Conservation (phyloP, 2,797 vertebrate species). For the Myoxocephalus aenaeus region DNA sequence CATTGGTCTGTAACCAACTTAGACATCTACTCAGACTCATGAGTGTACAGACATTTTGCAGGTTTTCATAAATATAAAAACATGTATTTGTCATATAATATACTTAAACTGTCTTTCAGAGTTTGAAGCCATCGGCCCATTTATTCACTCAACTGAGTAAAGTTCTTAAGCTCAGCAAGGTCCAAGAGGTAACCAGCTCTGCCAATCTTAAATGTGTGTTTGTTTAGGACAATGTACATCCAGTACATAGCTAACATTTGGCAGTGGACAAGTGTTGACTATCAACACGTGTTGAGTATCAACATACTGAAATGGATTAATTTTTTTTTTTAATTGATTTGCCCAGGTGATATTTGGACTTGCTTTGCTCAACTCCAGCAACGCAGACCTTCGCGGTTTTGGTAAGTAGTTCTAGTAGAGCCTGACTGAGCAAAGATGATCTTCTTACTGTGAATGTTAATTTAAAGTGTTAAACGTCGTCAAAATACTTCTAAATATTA, state of each 20-base stretch:
- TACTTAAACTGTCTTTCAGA: slow-evolving; percentile 83
- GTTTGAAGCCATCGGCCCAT: slow-evolving; percentile 98
- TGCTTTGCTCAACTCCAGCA: slow-evolving; percentile 96
- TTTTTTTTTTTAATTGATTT: slow-evolving; percentile 39
- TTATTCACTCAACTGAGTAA: slow-evolving; percentile 99
- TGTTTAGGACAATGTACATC: no score
- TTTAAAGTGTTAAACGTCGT: neutral
- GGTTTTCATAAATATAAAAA: neutral
- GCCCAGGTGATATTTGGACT: slow-evolving; percentile 98
- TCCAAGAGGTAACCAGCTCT: slow-evolving; percentile 92
- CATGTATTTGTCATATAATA: neutral
- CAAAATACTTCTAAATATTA: neutral
- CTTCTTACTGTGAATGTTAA: neutral
- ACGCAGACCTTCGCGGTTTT: slow-evolving; percentile 95
- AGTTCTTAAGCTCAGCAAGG: slow-evolving; percentile 99
- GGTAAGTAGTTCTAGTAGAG: slow-evolving; percentile 84
- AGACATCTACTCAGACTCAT: neutral
- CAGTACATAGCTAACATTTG: neutral
- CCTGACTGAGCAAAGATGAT: neutral
- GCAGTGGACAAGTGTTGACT: neutral
- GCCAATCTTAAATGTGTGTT: neutral
- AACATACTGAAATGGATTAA: neutral
- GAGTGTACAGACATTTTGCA: neutral
- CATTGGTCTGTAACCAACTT: neutral
- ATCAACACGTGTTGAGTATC: neutral